A percentile compares a stretch with the other conserved stretches of the same genome.
These are phyloP conservation scores for Alectoris magna DNA, from an alignment of 2,797 vertebrate species.

Conservation along the genomic window DNA sequence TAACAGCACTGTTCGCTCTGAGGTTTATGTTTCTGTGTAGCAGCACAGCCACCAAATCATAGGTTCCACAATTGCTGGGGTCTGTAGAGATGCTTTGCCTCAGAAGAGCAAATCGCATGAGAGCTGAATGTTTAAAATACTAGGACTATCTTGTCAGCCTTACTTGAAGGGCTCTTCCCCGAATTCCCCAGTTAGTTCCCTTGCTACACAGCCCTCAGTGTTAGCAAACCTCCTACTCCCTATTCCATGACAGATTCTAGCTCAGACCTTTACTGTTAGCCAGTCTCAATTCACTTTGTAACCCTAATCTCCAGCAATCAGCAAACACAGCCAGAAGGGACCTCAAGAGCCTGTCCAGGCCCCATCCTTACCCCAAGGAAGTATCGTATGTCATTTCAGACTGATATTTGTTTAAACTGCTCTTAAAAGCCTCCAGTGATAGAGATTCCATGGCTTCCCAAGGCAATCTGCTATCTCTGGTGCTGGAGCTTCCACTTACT, in stretches of 20 bases:
- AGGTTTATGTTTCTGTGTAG: background rate
- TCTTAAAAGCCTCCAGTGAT: constrained; percentile 25
- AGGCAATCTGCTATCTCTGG: background rate
- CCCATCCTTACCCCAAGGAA: background rate
- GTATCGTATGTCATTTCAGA: constrained; percentile 26
- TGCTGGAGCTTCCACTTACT: background rate
- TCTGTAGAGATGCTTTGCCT: background rate
- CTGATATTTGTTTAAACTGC: constrained; percentile 34
- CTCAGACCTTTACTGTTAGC: background rate
- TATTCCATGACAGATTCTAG: background rate
- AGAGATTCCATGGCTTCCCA: constrained; percentile 24
- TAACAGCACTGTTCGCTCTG: background rate
- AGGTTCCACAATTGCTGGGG: background rate
- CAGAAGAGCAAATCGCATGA: background rate
- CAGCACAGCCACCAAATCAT: background rate
- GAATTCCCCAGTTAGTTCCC: background rate
- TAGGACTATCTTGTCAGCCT: background rate
- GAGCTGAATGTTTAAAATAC: background rate
- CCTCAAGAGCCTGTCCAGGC: background rate
- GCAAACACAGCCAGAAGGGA: background rate
- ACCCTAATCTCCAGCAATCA: background rate
- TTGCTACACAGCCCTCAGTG: background rate
- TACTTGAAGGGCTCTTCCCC: background rate
- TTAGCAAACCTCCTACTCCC: background rate
- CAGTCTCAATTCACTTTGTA: background rate